Conservation (phyloP, 2,113 vertebrate species). For the Cyphomyrus plagiostoma region DNA sequence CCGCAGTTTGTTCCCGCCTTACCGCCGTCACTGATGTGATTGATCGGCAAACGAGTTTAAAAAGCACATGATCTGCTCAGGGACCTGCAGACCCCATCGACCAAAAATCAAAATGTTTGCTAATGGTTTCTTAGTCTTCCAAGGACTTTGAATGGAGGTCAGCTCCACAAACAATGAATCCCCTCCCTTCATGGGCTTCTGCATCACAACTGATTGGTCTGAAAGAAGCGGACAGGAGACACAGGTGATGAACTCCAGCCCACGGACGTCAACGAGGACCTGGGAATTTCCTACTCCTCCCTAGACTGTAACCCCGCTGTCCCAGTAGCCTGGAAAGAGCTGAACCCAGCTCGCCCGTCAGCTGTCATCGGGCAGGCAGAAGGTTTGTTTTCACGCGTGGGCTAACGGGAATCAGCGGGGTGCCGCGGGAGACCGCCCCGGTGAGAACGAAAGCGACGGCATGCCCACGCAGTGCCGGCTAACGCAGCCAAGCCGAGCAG, state of each 20-base stretch:
- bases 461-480: background rate
- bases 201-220: background rate
- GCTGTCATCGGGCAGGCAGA: background rate
- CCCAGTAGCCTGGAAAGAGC: background rate
- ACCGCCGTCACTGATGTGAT: background rate
- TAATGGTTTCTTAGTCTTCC: background rate
- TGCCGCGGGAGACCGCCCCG: background rate
- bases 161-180: background rate
- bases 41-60: background rate
- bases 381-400: background rate
- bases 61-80: background rate
- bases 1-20: background rate
- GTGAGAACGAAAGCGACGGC: background rate
- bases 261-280: background rate
- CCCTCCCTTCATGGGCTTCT: background rate
- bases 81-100: too few relatives aligned
- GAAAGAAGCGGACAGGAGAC: background rate
- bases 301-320: background rate
- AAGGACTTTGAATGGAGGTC: background rate
- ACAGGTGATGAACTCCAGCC: background rate
- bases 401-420: background rate
- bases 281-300: background rate
- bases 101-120: too few relatives aligned
- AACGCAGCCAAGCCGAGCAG: constrained; percentile 11
- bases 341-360: background rate